Evolutionary conservation across 2,113 vertebrate genomes (phyloP).

Genomic region (Crocuta crocuta): DNA sequence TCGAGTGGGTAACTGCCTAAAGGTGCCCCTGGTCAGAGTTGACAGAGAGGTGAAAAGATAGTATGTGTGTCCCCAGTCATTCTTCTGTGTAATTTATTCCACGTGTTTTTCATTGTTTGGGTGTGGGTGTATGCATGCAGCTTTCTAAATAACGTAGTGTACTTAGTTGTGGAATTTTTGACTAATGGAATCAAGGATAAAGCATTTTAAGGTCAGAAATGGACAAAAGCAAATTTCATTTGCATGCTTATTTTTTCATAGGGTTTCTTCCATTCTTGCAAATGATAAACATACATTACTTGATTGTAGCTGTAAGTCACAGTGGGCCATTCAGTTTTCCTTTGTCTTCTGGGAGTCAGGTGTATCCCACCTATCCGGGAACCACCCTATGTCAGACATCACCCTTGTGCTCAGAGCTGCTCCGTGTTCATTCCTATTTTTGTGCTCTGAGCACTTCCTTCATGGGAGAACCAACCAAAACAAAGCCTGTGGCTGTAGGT

Average conservation of each 20-base stretch:
- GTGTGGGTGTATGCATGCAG: neutral
- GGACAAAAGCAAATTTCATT: neutral
- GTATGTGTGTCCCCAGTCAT: neutral
- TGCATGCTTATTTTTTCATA: neutral
- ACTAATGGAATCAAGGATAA: neutral
- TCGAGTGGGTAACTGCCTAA: neutral
- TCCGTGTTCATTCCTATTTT: neutral
- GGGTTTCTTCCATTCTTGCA: neutral
- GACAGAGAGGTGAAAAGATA: neutral
- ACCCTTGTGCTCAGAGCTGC: neutral
- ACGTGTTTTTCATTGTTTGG: neutral
- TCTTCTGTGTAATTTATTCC: neutral
- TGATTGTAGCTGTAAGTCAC: neutral
- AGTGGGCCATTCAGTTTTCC: neutral
- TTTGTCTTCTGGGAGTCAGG: neutral
- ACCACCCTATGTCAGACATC: accelerated
- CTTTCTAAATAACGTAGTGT: neutral
- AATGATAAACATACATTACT: neutral
- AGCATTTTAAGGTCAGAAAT: neutral
- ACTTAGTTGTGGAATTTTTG: neutral
- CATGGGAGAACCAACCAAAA: neutral
- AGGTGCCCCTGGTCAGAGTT: neutral
- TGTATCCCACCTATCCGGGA: neutral
- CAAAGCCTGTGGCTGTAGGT: neutral
- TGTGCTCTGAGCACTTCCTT: neutral